Evolutionary conservation across 2,888 invertebrate species (phyloP).

Genomic region (Drosophila helvetica): DNA sequence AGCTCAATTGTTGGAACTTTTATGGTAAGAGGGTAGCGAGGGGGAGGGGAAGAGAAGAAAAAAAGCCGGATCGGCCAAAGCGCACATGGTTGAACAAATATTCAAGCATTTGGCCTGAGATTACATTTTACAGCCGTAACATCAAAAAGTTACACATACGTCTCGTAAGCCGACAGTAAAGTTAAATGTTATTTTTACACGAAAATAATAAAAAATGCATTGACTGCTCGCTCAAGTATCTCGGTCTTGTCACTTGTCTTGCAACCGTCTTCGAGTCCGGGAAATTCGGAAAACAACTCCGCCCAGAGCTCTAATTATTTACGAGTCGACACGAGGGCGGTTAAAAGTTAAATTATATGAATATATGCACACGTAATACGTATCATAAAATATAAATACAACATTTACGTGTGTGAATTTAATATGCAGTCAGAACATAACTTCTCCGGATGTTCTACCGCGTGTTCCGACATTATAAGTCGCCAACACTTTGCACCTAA

Average conservation of each 20-base stretch:
- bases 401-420: constrained; percentile 60
- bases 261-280: not conserved
- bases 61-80: not conserved
- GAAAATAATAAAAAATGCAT: constrained; percentile 34
- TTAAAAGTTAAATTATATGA: constrained; percentile 42
- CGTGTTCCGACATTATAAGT: constrained; percentile 36
- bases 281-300: not conserved
- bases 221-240: constrained; percentile 33
- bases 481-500: constrained; percentile 67
- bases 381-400: constrained; percentile 68
- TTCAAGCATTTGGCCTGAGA: constrained; percentile 26
- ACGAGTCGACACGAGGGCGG: constrained; percentile 52
- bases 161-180: constrained; percentile 43
- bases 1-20: not conserved
- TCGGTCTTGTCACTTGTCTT: constrained; percentile 23
- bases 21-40: not conserved
- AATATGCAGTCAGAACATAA: constrained; percentile 49
- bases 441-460: constrained; percentile 41
- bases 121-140: constrained; percentile 29
- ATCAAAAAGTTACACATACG: constrained; percentile 42
- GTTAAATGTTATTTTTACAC: constrained; percentile 56
- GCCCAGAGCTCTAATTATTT: constrained; percentile 67
- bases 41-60: not conserved
- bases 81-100: constrained; percentile 12
- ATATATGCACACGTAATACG: constrained; percentile 40